phyloP scores from a whole-genome alignment of 2,113 vertebrate genomes.

The Thermophis baileyi region DNA sequence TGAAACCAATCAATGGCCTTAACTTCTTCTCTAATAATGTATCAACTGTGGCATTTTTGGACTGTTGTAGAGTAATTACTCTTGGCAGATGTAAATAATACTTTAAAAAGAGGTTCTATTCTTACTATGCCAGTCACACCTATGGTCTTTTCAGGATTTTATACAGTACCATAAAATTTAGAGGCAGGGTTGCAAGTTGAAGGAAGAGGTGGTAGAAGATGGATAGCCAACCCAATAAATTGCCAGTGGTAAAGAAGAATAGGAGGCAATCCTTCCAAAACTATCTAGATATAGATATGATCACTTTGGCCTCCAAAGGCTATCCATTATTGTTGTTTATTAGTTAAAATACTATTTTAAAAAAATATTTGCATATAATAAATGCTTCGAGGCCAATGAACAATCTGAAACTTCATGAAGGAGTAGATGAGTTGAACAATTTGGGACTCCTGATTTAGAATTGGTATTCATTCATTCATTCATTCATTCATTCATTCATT shows the following conservation, averaged over 20 bases:
- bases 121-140: neutral
- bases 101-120: neutral
- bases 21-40: constrained; percentile 40
- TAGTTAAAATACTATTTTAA: neutral
- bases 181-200: neutral
- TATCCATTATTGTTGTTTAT: neutral
- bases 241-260: constrained; percentile 18
- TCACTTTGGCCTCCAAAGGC: neutral
- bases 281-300: neutral
- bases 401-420: neutral
- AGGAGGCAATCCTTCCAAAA: neutral
- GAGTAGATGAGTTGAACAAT: neutral
- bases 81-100: constrained; percentile 23
- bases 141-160: neutral
- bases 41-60: constrained; percentile 19
- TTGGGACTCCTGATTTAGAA: neutral
- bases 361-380: neutral
- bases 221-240: neutral
- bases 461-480: neutral
- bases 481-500: neutral
- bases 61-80: constrained; percentile 22
- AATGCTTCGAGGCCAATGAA: neutral
- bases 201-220: neutral
- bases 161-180: constrained; percentile 3
- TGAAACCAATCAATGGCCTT: constrained; percentile 39